Evolutionary conservation across 2,888 invertebrate genomes (phyloP), one percentile per base, ranked within the genome.

Genomic region (Rotaria magnacalcarata): DNA sequence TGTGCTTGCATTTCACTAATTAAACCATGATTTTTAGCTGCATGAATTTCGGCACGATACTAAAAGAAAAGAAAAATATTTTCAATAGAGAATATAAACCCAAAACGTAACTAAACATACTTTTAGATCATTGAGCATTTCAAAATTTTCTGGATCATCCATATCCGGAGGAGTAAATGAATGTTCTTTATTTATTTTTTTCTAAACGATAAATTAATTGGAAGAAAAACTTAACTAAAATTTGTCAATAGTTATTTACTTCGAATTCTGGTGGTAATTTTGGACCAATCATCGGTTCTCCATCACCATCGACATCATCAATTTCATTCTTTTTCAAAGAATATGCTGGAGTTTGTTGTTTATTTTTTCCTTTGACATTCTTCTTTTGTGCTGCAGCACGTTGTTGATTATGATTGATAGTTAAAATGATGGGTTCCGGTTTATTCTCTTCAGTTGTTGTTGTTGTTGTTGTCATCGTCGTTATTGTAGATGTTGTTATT

Each of bases 41-140:
- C 80, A 80, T 80, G 80, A 47, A 80, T 80, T 80, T 80, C 80
- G 0, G 80, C 80, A 80, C 80, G 80, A 80, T 80, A 80, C 80
- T 80, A 47, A 21, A 80, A 80, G 24, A 80, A 80, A 16, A 54
- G 0, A 16, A 54, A 54, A 16, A 54, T 54, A 16, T 16, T 11
- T 54, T 50, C 50, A 34, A 34, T 34, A 34, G 50, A 50, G 50
- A 50, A 50, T 50, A 50, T 50, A 50, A 14, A 50, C 50, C 14
- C 50, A 34, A 34, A 34, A 34, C 34, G 2, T 34, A 34, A 34
- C 14, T 50, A 4, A 11, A 50, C 1, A 52, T 47, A 80, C 80
- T 80, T 80, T 80, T 24, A 80, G 47, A 47, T 80, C 80, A n/a
- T 80, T 80, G n/a, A 80, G 47, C 43, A 80, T 47, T 80, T 80